phyloP scores from a whole-genome alignment of 2,888 invertebrate species.

The Eudemis profundana region DNA sequence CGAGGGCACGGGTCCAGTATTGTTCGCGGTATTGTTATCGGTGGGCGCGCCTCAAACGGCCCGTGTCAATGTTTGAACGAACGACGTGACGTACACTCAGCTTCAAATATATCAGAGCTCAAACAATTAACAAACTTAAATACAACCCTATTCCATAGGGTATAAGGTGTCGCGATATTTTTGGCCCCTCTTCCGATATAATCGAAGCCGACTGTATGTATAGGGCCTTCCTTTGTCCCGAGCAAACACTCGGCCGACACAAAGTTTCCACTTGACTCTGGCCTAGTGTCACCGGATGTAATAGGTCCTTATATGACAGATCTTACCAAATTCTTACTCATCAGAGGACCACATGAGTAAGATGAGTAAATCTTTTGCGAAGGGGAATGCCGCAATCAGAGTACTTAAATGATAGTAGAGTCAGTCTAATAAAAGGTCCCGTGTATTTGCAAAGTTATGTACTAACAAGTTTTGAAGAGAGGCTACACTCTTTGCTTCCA shows the following conservation, averaged over 20 bases:
- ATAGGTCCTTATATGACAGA: constrained; percentile 48
- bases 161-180: constrained; percentile 14
- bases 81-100: constrained; percentile 51
- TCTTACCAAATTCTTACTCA: constrained; percentile 36
- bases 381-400: too few species aligned
- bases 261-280: constrained; percentile 44
- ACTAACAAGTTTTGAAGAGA: too few species aligned
- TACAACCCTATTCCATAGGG: constrained; percentile 1
- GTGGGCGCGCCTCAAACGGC: constrained; percentile 68
- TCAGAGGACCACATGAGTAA: constrained; percentile 16
- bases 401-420: too few species aligned
- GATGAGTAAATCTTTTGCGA: constrained; percentile 7
- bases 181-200: constrained; percentile 15
- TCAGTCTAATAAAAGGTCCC: too few species aligned
- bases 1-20: constrained; percentile 59
- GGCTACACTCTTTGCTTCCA: too few species aligned
- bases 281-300: constrained; percentile 44
- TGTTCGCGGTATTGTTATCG: constrained; percentile 75
- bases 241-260: constrained; percentile 56
- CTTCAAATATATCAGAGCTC: constrained; percentile 23
- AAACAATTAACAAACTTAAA: neutral
- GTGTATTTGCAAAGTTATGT: too few species aligned
- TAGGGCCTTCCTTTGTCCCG: constrained; percentile 57
- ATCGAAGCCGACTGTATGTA: constrained; percentile 21
- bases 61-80: constrained; percentile 72